Percentiles rank a stretch among this genome's conserved stretches.
phyloP scores from a whole-genome alignment of 2,797 vertebrate species.

The Antrozous pallidus region DNA sequence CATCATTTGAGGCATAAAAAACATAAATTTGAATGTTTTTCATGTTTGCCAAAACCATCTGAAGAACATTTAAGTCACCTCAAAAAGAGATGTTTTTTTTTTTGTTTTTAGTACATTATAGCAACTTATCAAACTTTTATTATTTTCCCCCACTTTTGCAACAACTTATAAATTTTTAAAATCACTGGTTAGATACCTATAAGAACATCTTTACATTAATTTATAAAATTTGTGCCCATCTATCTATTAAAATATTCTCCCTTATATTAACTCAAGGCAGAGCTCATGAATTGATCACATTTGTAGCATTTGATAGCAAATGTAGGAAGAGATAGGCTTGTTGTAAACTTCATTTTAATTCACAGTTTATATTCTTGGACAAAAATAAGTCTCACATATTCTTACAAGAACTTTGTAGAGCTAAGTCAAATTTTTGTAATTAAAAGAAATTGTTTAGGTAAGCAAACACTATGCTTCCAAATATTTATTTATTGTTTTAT shows the following conservation, averaged over 20 bases:
- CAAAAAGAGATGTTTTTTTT: neutral
- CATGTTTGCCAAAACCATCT: neutral
- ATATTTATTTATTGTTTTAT: neutral
- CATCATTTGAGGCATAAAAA: neutral
- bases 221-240: neutral
- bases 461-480: neutral
- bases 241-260: neutral
- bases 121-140: neutral
- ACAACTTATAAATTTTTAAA: neutral
- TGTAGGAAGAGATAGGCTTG: neutral
- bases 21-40: neutral
- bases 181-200: neutral
- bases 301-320: neutral
- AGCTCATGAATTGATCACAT: neutral
- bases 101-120: neutral
- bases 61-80: neutral
- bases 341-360: neutral
- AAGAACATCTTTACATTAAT: neutral
- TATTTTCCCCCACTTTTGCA: neutral
- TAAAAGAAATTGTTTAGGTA: neutral
- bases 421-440: neutral
- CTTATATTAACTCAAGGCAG: neutral
- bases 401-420: neutral
- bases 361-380: neutral
- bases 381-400: neutral